Evolutionary conservation across 2,888 invertebrate species (phyloP).

Genomic region (Sericinus montela): DNA sequence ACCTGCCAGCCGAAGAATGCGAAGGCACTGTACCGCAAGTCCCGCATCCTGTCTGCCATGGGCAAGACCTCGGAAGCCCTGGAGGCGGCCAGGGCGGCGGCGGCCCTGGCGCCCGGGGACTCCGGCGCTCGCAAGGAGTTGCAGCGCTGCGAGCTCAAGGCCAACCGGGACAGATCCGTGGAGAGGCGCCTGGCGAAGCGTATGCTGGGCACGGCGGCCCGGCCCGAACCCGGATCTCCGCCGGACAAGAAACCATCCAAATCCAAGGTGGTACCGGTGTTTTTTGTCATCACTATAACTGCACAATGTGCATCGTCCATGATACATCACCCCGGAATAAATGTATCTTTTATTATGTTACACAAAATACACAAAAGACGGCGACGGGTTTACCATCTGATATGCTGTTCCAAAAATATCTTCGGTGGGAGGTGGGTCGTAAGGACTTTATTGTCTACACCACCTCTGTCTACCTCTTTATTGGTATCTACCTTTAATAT

Average conservation of each 20-base stretch:
- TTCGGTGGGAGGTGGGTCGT: too few relatives aligned
- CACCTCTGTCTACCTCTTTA: too few relatives aligned
- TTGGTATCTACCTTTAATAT: too few relatives aligned
- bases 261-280: conserved; percentile 44
- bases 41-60: conserved; percentile 65
- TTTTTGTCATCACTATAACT: too few relatives aligned
- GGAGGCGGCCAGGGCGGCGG: conserved; percentile 67
- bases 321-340: too few relatives aligned
- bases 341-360: too few relatives aligned
- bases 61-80: conserved; percentile 85
- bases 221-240: conserved; percentile 14
- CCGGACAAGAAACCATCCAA: conserved; percentile 61
- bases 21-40: conserved; percentile 92
- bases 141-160: conserved; percentile 50
- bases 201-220: conserved; percentile 43
- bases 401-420: too few relatives aligned
- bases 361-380: too few relatives aligned
- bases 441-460: too few relatives aligned
- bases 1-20: conserved; percentile 92
- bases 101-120: conserved; percentile 62
- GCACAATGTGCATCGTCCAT: too few relatives aligned
- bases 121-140: conserved; percentile 59
- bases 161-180: conserved; percentile 64
- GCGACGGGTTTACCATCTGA: too few relatives aligned
- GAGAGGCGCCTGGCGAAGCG: conserved; percentile 61